A percentile compares a stretch with the other conserved stretches of the same genome.
Conservation (phyloP, 2,797 vertebrate species). For the Chanos chanos region DNA sequence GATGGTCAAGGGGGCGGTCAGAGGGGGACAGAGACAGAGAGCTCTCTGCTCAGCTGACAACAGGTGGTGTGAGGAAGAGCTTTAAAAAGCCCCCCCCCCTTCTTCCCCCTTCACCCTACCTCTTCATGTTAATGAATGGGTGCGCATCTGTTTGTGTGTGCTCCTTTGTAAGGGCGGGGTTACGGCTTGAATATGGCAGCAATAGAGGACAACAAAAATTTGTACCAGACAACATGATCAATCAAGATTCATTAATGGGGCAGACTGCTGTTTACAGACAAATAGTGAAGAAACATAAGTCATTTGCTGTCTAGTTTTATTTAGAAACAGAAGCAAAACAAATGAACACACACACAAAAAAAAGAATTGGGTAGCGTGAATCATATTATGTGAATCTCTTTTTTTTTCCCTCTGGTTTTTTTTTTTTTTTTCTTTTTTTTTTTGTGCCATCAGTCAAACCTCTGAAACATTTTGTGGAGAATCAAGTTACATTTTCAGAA, state of each 20-base stretch:
- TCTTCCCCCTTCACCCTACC: neutral
- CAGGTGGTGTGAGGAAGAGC: conserved; percentile 71
- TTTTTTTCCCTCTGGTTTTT: too few relatives aligned
- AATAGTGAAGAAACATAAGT: too few relatives aligned
- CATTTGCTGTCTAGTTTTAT: too few relatives aligned
- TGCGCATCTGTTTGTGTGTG: conserved; percentile 45
- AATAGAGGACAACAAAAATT: conserved; percentile 55
- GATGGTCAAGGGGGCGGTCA: neutral
- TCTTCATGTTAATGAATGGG: conserved; percentile 32
- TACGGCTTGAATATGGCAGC: conserved; percentile 24
- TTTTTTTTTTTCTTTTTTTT: too few relatives aligned
- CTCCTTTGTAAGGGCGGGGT: conserved; percentile 33
- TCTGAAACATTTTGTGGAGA: too few relatives aligned
- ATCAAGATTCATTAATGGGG: conserved; percentile 41
- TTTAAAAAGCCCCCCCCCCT: conserved; percentile 28
- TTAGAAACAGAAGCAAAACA: too few relatives aligned
- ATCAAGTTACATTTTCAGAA: too few relatives aligned
- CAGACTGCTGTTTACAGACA: too few relatives aligned
- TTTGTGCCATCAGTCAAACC: too few relatives aligned
- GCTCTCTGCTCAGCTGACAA: conserved; percentile 55
- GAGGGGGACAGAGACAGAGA: neutral
- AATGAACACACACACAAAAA: too few relatives aligned
- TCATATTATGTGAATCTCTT: too few relatives aligned
- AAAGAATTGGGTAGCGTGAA: too few relatives aligned
- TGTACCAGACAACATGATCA: conserved; percentile 49